Conservation (phyloP, 1,140 invertebrate species). For the Diabrotica virgifera region DNA sequence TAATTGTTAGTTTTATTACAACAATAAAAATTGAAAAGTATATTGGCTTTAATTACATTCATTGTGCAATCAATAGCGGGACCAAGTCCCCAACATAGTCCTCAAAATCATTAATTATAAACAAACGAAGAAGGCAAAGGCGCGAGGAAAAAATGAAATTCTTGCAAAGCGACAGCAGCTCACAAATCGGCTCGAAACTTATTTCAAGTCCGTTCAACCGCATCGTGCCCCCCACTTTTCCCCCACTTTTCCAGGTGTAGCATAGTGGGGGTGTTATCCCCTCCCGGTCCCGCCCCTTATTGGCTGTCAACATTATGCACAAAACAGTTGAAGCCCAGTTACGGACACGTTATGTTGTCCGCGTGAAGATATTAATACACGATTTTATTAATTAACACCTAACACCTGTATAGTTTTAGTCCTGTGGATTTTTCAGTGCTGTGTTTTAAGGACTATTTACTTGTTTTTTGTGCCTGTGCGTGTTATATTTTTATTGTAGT, state of each 20-base stretch:
- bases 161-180: slow-evolving; percentile 37
- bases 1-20: no score
- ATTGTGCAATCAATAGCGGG: no score
- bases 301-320: slow-evolving; percentile 45
- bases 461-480: slow-evolving; percentile 22
- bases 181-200: slow-evolving; percentile 40
- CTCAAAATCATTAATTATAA: background rate
- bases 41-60: no score
- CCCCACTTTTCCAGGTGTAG: slow-evolving; percentile 41
- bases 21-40: no score
- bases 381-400: slow-evolving; percentile 36
- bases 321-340: slow-evolving; percentile 46
- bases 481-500: slow-evolving; percentile 27
- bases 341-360: slow-evolving; percentile 45
- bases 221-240: slow-evolving; percentile 33
- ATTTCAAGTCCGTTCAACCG: slow-evolving; percentile 46
- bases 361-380: slow-evolving; percentile 38
- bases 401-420: slow-evolving; percentile 38
- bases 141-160: slow-evolving; percentile 40
- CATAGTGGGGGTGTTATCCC: slow-evolving; percentile 40
- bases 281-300: slow-evolving; percentile 45
- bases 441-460: slow-evolving; percentile 24
- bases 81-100: no score
- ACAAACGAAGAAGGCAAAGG: slow-evolving; percentile 4
- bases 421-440: slow-evolving; percentile 19